Base-by-base conservation (phyloP, 2,888 invertebrate species). In the Acrobeloides nanus region DNA sequence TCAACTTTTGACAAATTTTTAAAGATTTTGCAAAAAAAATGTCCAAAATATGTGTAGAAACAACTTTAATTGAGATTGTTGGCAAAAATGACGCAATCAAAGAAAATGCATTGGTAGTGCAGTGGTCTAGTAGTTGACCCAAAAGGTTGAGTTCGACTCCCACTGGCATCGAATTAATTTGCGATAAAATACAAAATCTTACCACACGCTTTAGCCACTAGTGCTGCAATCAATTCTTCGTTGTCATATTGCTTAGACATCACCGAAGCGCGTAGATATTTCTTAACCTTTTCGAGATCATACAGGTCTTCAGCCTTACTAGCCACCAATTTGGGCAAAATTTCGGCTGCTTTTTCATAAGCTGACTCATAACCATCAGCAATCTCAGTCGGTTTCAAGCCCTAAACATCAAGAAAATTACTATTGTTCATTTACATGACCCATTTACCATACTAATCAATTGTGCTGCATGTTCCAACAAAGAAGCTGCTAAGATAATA, bases 181-280 rank as follows among this genome's bases (percentile, higher is more conserved):
- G 15, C 34, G 12, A 12, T 10, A 12, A 27, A 38, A 32, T n/a
- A 43, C n/a, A n/a, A 20, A 20, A 39, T 51, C 75, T 67, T 68
- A 79, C 78, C 74, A 74, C 89, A 90, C 1, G 92, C 89, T 73
- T 84, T 83, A 15, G 85, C 81, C n/a, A 92, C 84, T 31, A 93
- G 79, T 34, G 82, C 82, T 18, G 89, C 81, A 12, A 99, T 79
- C 68, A 90, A 86, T 65, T 93, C 90, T 79, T 97, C 95, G 77
- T 89, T 84, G 10, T 95, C 95, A 78, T 87, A 90, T 74, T 97
- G 95, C 77, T 97, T 97, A 45, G 93, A 90, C 85, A 92, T 92
- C 45, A 97, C 82, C 0, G 90, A 78, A 0, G 90, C 82, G 57
- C 80, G 82, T 38, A 97, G 81, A 31, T 55, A 63, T 25, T 61